A percentile compares a stretch with the other conserved stretches of the same genome.
phyloP scores from a whole-genome alignment of 2,888 invertebrate species.

The Cantharis lateralis region DNA sequence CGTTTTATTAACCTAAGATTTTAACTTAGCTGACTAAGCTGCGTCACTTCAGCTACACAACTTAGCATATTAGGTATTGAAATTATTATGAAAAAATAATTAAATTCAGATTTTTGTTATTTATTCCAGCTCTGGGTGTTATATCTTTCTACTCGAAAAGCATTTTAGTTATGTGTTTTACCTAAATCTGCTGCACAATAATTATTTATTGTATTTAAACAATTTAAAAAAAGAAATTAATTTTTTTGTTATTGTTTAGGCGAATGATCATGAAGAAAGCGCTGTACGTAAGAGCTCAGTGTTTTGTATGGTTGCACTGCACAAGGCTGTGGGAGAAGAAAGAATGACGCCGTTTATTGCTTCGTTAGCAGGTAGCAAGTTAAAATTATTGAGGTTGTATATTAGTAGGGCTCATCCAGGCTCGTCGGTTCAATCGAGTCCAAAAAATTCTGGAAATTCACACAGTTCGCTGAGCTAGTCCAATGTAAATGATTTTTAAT shows the following conservation, averaged over 20 bases:
- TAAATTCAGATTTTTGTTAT: no score
- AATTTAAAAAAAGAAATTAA: not conserved
- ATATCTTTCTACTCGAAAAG: no score
- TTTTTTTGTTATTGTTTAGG: slow-evolving; percentile 58
- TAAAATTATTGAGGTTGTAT: slow-evolving; percentile 80
- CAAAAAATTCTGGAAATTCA: slow-evolving; percentile 33
- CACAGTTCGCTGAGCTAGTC: slow-evolving; percentile 33
- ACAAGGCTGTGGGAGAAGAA: slow-evolving; percentile 87
- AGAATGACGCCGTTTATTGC: slow-evolving; percentile 80
- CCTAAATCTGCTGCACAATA: not conserved
- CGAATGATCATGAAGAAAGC: slow-evolving; percentile 90
- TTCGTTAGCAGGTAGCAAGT: slow-evolving; percentile 86
- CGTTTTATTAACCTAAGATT: no score
- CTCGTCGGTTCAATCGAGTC: slow-evolving; percentile 53
- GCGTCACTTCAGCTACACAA: no score
- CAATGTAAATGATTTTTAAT: slow-evolving; percentile 6
- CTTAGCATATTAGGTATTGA: no score
- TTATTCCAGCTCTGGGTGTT: no score
- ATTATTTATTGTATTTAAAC: not conserved
- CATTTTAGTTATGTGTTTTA: no score
- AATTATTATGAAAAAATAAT: no score
- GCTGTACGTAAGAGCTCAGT: slow-evolving; percentile 95
- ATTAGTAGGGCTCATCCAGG: slow-evolving; percentile 67
- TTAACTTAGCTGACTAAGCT: no score
- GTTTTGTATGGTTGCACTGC: slow-evolving; percentile 95